Evolutionary conservation across 2,888 invertebrate species (phyloP).

Genomic region (Lacanobia wlatinum): DNA sequence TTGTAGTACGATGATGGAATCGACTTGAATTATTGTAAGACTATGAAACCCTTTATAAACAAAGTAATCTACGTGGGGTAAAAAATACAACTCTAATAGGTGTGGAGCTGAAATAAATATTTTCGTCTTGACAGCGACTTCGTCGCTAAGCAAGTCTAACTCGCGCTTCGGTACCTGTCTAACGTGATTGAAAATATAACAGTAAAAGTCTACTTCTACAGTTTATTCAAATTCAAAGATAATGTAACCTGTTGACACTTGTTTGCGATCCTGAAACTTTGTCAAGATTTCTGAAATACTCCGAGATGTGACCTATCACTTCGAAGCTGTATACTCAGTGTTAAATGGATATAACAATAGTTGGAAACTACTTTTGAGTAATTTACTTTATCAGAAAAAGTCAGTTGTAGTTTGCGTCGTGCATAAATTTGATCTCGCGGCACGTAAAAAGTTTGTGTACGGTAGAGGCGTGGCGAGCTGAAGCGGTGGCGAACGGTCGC

Average conservation of each 20-base stretch:
- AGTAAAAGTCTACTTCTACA: neutral
- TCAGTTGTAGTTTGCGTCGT: constrained; percentile 15
- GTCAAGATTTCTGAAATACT: constrained; percentile 4
- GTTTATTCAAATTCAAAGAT: constrained; percentile 6
- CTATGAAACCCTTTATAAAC: too few species aligned
- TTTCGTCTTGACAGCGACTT: neutral
- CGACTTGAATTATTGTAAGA: too few species aligned
- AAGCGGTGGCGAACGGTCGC: constrained; percentile 16
- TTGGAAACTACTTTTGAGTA: constrained; percentile 25
- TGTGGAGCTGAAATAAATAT: neutral
- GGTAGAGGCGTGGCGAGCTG: constrained; percentile 51
- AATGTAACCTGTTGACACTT: constrained; percentile 20
- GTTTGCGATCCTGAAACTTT: constrained; percentile 8
- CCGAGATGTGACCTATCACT: neutral
- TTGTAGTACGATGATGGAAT: too few species aligned
- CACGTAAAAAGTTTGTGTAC: constrained; percentile 54
- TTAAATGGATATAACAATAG: constrained; percentile 1
- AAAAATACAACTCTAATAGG: neutral
- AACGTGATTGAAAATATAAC: neutral
- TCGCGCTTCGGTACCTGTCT: neutral
- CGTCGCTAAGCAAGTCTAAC: neutral
- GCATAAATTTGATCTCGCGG: constrained; percentile 16
- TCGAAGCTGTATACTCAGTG: neutral
- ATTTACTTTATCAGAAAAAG: constrained; percentile 22
- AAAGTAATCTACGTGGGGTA: neutral